Evolutionary conservation across 2,888 invertebrate species (phyloP).

Genomic region (Drosophila parthenogenetica): DNA sequence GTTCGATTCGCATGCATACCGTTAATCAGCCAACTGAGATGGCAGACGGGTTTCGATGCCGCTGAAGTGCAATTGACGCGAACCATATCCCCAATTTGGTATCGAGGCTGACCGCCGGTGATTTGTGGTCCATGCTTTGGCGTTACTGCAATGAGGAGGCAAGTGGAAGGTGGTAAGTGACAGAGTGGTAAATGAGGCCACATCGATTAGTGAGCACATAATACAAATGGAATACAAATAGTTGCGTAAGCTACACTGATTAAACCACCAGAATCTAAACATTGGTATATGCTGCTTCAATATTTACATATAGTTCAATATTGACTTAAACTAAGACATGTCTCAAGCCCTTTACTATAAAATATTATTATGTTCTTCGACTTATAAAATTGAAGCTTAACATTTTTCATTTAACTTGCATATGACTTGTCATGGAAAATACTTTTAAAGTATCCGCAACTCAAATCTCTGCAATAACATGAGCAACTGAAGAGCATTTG

Average conservation of each 20-base stretch:
- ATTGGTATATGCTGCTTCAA: too few species aligned
- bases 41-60: slow-evolving; percentile 92
- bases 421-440: slow-evolving; percentile 1
- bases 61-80: slow-evolving; percentile 94
- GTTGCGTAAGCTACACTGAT: neutral
- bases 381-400: neutral
- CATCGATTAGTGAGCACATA: slow-evolving; percentile 45
- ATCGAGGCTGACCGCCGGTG: slow-evolving; percentile 91
- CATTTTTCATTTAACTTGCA: neutral
- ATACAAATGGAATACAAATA: slow-evolving; percentile 1
- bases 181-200: slow-evolving; percentile 23
- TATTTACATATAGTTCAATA: too few species aligned
- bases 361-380: too few species aligned
- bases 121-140: slow-evolving; percentile 94
- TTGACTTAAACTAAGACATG: too few species aligned
- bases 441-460: neutral
- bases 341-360: too few species aligned
- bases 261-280: neutral
- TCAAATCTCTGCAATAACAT: slow-evolving; percentile 8
- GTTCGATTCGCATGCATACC: slow-evolving; percentile 89
- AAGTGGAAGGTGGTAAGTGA: neutral
- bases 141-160: slow-evolving; percentile 87
- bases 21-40: slow-evolving; percentile 94
- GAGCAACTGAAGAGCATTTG: slow-evolving; percentile 4
- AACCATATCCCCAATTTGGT: slow-evolving; percentile 93